phyloP scores from a whole-genome alignment of 2,888 invertebrate species.

The Adelognathus sp. region DNA sequence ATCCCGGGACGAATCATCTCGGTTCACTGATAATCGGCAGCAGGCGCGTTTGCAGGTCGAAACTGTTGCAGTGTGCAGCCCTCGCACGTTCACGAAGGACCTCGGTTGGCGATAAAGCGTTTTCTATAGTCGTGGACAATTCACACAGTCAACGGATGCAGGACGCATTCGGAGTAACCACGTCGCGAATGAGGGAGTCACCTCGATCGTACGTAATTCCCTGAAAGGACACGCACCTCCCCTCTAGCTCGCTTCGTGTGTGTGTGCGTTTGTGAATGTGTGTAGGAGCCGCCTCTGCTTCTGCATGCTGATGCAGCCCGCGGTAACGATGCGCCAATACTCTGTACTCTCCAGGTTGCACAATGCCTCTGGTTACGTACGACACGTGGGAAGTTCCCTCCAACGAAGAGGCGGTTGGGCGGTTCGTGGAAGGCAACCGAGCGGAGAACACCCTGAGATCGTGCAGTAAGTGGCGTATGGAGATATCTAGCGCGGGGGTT shows the following conservation, averaged over 20 bases:
- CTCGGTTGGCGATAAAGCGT: constrained; percentile 19
- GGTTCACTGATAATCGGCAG: constrained; percentile 57
- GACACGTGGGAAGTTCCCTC: constrained; percentile 50
- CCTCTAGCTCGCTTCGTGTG: constrained; percentile 43
- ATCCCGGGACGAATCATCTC: constrained; percentile 44
- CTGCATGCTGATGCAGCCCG: constrained; percentile 47
- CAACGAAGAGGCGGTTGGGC: constrained; percentile 43
- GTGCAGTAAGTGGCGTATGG: constrained; percentile 77
- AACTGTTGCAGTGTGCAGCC: background rate
- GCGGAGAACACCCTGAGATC: constrained; percentile 76
- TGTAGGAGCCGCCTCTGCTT: constrained; percentile 10
- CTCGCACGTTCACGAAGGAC: constrained; percentile 22
- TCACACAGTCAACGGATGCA: constrained; percentile 21
- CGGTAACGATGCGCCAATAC: background rate
- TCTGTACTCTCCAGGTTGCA: background rate
- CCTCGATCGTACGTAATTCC: constrained; percentile 66
- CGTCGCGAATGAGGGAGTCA: constrained; percentile 60
- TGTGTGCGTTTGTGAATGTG: constrained; percentile 21
- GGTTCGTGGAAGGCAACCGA: constrained; percentile 64
- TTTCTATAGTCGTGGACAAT: background rate
- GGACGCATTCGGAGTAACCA: constrained; percentile 45
- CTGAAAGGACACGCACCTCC: constrained; percentile 62
- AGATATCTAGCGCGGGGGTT: constrained; percentile 74
- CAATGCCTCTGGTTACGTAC: background rate
- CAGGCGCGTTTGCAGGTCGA: constrained; percentile 2